Conservation (phyloP, 2,797 vertebrate genomes). For the Etheostoma perlongum region DNA sequence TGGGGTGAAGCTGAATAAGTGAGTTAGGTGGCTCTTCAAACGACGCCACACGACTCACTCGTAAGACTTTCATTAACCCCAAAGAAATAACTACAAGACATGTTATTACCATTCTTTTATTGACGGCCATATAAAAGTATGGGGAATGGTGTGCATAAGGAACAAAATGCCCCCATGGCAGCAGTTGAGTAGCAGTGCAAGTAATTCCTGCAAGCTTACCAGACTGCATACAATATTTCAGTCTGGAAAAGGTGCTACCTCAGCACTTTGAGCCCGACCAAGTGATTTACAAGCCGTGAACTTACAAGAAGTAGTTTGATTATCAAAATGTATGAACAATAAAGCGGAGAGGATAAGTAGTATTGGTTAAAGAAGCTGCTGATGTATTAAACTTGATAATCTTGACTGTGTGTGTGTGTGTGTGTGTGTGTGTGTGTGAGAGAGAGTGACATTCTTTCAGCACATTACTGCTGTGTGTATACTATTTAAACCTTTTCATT, state of each 20-base stretch:
- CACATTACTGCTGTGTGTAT: slow-evolving; percentile 3
- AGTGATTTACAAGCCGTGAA: slow-evolving; percentile 42
- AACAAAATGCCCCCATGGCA: slow-evolving; percentile 38
- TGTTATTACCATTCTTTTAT: slow-evolving; percentile 53
- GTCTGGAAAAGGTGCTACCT: slow-evolving; percentile 54
- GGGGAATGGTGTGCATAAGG: slow-evolving; percentile 27
- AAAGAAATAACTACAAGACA: slow-evolving; percentile 51
- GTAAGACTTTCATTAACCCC: slow-evolving; percentile 72
- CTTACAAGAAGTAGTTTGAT: slow-evolving; percentile 40
- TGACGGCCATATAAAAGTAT: slow-evolving; percentile 60
- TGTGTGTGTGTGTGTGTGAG: not conserved
- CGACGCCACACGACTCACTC: slow-evolving; percentile 31
- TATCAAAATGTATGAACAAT: slow-evolving; percentile 46
- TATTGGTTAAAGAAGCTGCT: slow-evolving; percentile 9
- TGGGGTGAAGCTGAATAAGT: slow-evolving; percentile 35
- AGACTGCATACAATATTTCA: slow-evolving; percentile 58
- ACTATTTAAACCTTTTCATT: slow-evolving; percentile 28
- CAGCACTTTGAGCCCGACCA: slow-evolving; percentile 43
- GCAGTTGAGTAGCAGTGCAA: slow-evolving; percentile 59
- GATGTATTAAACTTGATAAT: slow-evolving; percentile 29
- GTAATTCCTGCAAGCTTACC: slow-evolving; percentile 49
- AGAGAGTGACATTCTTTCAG: not conserved
- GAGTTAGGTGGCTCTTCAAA: slow-evolving; percentile 31
- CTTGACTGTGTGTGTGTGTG: not conserved
- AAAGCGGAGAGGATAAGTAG: slow-evolving; percentile 9